phyloP scores from a whole-genome alignment of 2,113 vertebrate genomes.

The Rostratula benghalensis region DNA sequence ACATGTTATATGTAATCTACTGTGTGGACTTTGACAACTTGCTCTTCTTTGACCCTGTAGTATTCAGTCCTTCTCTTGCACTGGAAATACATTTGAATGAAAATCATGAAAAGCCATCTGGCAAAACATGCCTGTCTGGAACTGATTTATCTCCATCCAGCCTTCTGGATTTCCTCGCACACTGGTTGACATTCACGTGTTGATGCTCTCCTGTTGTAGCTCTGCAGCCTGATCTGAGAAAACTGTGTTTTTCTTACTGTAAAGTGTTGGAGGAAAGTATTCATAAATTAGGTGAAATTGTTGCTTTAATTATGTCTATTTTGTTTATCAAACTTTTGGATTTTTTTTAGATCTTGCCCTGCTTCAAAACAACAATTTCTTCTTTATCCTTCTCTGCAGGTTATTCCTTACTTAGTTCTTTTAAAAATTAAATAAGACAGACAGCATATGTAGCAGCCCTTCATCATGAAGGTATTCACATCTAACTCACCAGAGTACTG shows the following conservation, averaged over 20 bases:
- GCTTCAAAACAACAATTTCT: background rate
- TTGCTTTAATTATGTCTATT: fast-evolving
- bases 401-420: background rate
- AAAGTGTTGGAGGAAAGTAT: background rate
- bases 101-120: background rate
- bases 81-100: background rate
- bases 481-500: too few species aligned
- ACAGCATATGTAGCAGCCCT: background rate
- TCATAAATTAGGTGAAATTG: background rate
- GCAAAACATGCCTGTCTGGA: background rate
- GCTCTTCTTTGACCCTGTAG: background rate
- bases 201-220: background rate
- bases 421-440: background rate
- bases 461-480: fast-evolving
- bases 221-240: background rate
- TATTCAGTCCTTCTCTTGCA: background rate
- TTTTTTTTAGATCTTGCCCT: background rate
- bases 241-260: background rate
- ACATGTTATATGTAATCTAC: background rate
- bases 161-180: background rate
- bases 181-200: background rate
- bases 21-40: background rate
- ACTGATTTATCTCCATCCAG: background rate
- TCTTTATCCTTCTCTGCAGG: background rate
- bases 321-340: background rate